Evolutionary conservation across 2,113 vertebrate species (phyloP), one percentile per base, ranked within the genome.

Genomic region (Clarias magur): DNA sequence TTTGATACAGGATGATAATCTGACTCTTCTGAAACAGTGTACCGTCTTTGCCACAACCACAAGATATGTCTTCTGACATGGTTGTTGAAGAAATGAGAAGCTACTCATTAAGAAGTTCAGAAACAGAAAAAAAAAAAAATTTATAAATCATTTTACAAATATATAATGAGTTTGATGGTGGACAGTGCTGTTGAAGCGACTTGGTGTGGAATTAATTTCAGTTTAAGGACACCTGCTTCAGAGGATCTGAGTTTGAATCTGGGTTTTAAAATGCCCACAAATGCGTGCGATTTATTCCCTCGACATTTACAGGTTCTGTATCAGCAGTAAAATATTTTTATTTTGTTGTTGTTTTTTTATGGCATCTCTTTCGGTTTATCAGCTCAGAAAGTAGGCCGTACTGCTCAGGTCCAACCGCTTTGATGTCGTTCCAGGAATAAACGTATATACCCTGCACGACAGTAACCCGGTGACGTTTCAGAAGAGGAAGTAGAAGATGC

Each of bases 381-480:
- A 10, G 48, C 13, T 1, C 17, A 30, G 54, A 80, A 80, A 8
- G n/a, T 57, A 79, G n/a, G 16, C 0, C n/a, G 2, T 21, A 34
- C 19, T 27, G 6, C 7, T 30, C 17, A 25, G 27, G 3, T 30
- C 23, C 15, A 79, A 9, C 15, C 19, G 54, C 76, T 79, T 27
- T 79, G 53, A 57, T 56, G 76, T 21, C 6, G 27, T 80, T 81
- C 79, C 79, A 38, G 79, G 21, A 81, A 76, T 15, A 38, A 38
- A 1, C 34, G 34, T 38, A 38, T 7, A 7, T 7, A 7, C 7
- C 7, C 48, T 48, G 48, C 48, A 48, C 48, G 48, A 48, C 48
- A 48, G 48, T 48, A 48, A 48, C 48, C 48, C 48, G 48, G 68
- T 82, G 86, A 63, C 57, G 38, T 82, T 63, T 87, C 79, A 82